Conservation (phyloP, 2,888 invertebrate species). For the Empis stercorea region DNA sequence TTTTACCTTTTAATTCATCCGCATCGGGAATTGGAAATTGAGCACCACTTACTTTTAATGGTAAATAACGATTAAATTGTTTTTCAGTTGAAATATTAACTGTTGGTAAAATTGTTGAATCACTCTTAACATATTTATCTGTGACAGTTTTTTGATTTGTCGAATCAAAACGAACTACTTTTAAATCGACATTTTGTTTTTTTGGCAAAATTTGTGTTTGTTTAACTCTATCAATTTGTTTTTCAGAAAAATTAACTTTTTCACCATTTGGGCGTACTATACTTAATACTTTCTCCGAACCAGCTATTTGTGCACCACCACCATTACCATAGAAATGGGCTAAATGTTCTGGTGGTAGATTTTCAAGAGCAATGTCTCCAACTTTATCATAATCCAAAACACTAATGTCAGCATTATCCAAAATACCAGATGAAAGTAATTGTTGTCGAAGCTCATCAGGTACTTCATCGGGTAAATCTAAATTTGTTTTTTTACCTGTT, state of each 20-base stretch:
- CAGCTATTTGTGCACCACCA: constrained; percentile 57
- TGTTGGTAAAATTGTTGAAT: constrained; percentile 60
- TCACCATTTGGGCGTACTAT: constrained; percentile 52
- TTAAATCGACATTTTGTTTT: constrained; percentile 62
- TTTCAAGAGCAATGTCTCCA: constrained; percentile 71
- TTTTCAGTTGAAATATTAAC: constrained; percentile 59
- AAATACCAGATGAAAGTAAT: constrained; percentile 68
- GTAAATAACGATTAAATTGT: constrained; percentile 71
- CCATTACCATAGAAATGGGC: constrained; percentile 80
- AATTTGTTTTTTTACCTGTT: constrained; percentile 37
- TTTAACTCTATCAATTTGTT: constrained; percentile 41
- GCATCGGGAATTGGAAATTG: constrained; percentile 74
- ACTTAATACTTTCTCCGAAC: constrained; percentile 55
- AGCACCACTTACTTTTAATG: constrained; percentile 70
- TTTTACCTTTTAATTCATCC: constrained; percentile 58
- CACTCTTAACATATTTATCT: constrained; percentile 55
- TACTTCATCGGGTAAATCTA: constrained; percentile 70
- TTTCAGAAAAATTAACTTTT: constrained; percentile 38
- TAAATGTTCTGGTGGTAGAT: constrained; percentile 70
- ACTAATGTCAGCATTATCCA: constrained; percentile 78
- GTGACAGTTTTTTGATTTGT: constrained; percentile 61
- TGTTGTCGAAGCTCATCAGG: constrained; percentile 77
- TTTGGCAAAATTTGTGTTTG: constrained; percentile 27
- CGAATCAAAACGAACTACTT: constrained; percentile 72
- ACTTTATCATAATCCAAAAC: constrained; percentile 79